Percentiles rank a stretch among this genome's conserved stretches.
Conservation (phyloP, 2,113 vertebrate genomes). For the Camelus dromedarius region DNA sequence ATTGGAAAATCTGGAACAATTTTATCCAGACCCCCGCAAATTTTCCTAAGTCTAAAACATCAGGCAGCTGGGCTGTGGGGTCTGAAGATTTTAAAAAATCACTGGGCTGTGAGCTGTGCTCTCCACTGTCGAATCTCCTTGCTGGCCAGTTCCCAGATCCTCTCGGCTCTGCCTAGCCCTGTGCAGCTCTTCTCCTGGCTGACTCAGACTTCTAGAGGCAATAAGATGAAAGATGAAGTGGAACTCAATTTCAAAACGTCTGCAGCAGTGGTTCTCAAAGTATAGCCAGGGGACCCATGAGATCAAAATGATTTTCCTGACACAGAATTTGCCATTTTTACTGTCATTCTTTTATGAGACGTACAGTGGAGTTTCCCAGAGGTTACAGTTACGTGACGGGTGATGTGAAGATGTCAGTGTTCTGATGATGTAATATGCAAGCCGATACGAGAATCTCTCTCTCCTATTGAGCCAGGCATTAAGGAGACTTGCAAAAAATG, state of each 20-base stretch:
- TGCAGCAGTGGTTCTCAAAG: neutral
- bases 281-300: neutral
- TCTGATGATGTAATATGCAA: too few relatives aligned
- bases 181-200: neutral
- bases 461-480: neutral
- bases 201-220: neutral
- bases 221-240: neutral
- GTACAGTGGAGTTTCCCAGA: neutral
- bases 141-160: neutral
- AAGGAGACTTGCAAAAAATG: neutral
- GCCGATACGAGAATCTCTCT: neutral
- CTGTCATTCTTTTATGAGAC: neutral
- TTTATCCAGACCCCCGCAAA: neutral
- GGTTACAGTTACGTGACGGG: accelerated
- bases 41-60: neutral
- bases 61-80: neutral
- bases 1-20: neutral
- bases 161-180: neutral
- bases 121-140: neutral
- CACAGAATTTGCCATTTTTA: neutral
- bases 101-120: neutral
- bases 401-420: neutral
- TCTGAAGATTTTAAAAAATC: neutral
- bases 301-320: neutral
- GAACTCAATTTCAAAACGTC: neutral